Conservation (phyloP, 2,113 vertebrate genomes). For the Acrocephalus arundinaceus region DNA sequence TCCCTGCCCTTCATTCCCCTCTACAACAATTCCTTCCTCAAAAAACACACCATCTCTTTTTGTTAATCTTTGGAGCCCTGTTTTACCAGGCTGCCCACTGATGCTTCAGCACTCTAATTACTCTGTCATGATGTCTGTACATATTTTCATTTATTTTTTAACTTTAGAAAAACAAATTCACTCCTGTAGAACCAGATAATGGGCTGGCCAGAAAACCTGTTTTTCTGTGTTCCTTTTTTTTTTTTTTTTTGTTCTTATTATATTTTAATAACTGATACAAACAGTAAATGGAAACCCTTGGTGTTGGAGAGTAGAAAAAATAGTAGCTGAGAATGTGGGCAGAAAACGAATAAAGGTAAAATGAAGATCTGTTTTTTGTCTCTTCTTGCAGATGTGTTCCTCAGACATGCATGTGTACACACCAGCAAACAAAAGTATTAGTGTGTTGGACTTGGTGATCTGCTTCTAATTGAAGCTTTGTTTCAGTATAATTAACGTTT, state of each 20-base stretch:
- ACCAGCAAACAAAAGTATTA: not conserved
- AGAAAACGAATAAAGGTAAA: not conserved
- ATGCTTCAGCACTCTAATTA: not conserved
- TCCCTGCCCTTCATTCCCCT: not conserved
- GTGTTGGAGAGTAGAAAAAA: not conserved
- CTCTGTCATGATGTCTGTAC: not conserved
- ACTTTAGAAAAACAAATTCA: not conserved
- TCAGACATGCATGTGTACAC: rapidly evolving
- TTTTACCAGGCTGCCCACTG: not conserved
- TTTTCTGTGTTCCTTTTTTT: not conserved
- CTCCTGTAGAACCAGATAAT: not conserved
- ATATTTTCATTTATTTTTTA: not conserved
- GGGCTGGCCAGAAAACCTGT: not conserved
- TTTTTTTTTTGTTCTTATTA: not conserved
- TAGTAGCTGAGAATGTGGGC: not conserved
- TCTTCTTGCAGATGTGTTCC: not conserved
- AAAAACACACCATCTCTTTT: not conserved
- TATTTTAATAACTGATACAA: not conserved
- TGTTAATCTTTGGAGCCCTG: not conserved
- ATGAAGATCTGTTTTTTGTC: not conserved
- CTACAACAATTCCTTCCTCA: not conserved
- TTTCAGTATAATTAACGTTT: not conserved
- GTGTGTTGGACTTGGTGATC: not conserved
- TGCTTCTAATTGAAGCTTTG: not conserved
- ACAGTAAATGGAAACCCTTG: not conserved